Percentiles rank a stretch among this genome's conserved stretches.
Evolutionary conservation across 1,140 invertebrate species (phyloP).

Genomic region (Panulirus ornatus): DNA sequence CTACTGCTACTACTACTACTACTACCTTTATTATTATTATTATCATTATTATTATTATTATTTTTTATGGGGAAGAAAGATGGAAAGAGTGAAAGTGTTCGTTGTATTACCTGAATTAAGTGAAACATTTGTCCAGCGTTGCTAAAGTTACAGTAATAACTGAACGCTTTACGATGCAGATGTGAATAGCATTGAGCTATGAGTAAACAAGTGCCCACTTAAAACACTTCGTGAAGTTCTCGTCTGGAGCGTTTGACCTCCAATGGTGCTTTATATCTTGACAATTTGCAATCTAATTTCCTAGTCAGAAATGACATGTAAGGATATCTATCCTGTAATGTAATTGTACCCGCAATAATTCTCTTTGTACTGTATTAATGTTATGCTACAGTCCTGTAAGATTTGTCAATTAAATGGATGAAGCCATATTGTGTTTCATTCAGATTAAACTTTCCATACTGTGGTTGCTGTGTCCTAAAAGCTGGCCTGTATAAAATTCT

Average conservation of each 20-base stretch:
- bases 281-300: conserved; percentile 56
- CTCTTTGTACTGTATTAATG: conserved; percentile 68
- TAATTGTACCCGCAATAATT: conserved; percentile 55
- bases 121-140: conserved; percentile 34
- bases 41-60: conserved; percentile 30
- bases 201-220: conserved; percentile 37
- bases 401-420: conserved; percentile 73
- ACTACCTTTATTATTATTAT: conserved; percentile 10
- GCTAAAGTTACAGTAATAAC: conserved; percentile 8
- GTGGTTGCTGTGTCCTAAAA: conserved; percentile 31
- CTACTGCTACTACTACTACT: not conserved
- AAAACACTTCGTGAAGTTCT: conserved; percentile 32
- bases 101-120: not conserved
- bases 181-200: conserved; percentile 49
- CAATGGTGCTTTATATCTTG: conserved; percentile 52
- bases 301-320: conserved; percentile 50
- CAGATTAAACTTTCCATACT: conserved; percentile 38
- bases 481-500: conserved; percentile 47
- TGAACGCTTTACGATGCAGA: not conserved
- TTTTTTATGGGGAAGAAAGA: not conserved
- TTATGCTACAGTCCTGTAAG: conserved; percentile 62
- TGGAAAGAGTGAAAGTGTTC: conserved; percentile 25
- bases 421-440: conserved; percentile 66
- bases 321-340: conserved; percentile 49
- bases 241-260: not conserved